phyloP scores from a whole-genome alignment of 2,113 vertebrate species.

The Fukomys damarensis region DNA sequence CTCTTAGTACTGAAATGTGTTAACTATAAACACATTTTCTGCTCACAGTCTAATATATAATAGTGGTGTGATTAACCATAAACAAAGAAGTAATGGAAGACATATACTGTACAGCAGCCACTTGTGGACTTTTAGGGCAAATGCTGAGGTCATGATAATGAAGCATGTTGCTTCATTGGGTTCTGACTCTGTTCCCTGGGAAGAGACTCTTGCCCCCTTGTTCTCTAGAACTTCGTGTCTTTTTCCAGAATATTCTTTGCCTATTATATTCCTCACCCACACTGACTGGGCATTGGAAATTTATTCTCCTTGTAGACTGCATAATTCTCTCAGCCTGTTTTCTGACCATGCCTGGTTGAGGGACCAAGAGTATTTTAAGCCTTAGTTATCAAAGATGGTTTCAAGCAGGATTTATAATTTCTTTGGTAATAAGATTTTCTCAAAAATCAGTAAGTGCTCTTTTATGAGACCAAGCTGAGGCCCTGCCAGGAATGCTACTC shows the following conservation, averaged over 20 bases:
- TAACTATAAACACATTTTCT: conserved; percentile 32
- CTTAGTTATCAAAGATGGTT: conserved; percentile 30
- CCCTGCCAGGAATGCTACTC: neutral
- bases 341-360: neutral
- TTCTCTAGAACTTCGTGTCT: conserved; percentile 17
- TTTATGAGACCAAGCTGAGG: neutral
- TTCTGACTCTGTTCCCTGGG: neutral
- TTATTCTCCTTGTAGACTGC: neutral
- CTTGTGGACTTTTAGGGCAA: neutral
- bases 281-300: neutral
- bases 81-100: conserved; percentile 1
- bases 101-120: neutral
- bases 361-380: neutral
- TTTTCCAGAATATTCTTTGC: conserved; percentile 26
- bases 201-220: neutral
- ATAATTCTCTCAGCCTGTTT: neutral
- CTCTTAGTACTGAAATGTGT: neutral
- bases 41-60: neutral
- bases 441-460: neutral
- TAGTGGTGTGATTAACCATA: neutral
- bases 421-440: conserved; percentile 17
- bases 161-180: neutral
- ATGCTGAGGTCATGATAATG: neutral
- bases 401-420: conserved; percentile 27
- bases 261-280: neutral